Evolutionary conservation across 23 tunicate species (phyloP).

Genomic region (Ciona savignyi): DNA sequence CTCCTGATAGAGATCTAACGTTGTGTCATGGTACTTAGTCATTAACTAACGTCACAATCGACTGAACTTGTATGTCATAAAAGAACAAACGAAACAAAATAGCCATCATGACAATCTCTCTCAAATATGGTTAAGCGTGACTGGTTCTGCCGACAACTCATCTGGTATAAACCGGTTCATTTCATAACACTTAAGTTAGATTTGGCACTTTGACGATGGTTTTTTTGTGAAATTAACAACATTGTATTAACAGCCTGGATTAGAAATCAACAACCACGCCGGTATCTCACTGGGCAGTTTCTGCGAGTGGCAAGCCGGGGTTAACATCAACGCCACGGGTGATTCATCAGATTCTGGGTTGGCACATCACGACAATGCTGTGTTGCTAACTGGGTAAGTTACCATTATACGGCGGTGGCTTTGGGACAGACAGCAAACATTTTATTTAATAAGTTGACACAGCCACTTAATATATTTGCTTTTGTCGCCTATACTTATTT

Average conservation of each 20-base stretch:
- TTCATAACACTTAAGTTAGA: too few species aligned
- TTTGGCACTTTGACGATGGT: too few species aligned
- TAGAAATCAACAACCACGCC: constrained; percentile 70
- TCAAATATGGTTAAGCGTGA: too few species aligned
- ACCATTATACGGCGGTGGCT: background rate
- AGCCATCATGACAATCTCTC: too few species aligned
- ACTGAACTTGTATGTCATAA: too few species aligned
- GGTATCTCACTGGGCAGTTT: constrained; percentile 78
- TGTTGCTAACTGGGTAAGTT: constrained; percentile 94
- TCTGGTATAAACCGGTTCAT: too few species aligned
- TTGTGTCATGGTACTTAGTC: too few species aligned
- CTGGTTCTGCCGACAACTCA: too few species aligned
- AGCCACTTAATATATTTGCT: background rate
- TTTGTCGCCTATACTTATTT: background rate
- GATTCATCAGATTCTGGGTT: constrained; percentile 55
- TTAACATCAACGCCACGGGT: constrained; percentile 61
- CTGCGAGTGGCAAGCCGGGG: constrained; percentile 83
- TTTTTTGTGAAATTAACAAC: too few species aligned
- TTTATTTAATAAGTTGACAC: background rate
- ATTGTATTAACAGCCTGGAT: constrained; percentile 60
- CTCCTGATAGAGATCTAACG: too few species aligned
- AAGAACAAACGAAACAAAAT: too few species aligned
- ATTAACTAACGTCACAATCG: too few species aligned
- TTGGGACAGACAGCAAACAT: background rate
- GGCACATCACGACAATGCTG: constrained; percentile 98